Conservation (phyloP, 2,888 invertebrate genomes). For the Trachelus troglodyta region DNA sequence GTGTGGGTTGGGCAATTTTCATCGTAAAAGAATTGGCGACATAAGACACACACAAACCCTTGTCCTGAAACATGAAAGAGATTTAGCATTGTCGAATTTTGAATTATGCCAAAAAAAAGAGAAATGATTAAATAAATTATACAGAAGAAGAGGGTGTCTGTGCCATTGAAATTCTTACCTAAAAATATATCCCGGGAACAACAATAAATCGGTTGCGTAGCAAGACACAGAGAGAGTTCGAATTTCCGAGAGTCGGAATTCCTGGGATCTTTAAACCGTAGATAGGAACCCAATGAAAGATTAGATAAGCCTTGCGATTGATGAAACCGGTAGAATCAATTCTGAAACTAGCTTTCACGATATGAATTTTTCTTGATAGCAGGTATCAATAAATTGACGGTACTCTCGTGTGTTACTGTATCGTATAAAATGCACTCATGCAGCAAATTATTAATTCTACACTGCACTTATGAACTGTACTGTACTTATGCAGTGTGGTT, state of each 20-base stretch:
- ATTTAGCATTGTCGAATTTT: background rate
- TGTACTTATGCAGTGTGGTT: background rate
- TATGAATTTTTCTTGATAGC: background rate
- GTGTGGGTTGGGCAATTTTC: background rate
- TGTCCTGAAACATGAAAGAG: background rate
- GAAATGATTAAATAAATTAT: background rate
- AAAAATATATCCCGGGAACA: background rate
- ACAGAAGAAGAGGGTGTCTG: background rate
- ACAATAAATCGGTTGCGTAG: background rate
- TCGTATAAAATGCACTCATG: background rate
- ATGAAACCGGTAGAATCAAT: background rate
- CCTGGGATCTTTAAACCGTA: background rate
- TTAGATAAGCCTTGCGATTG: background rate
- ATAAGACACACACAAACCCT: background rate
- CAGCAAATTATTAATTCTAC: background rate
- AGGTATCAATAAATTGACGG: background rate
- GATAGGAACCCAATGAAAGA: background rate
- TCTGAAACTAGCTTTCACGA: background rate
- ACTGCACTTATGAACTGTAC: background rate
- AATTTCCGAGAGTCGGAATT: background rate
- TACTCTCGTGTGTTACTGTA: background rate
- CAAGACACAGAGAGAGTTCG: background rate
- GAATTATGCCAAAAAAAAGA: background rate
- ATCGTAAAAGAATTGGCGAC: background rate
- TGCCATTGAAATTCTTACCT: constrained; percentile 3